These are phyloP conservation scores for Clavelina lepadiformis DNA, from an alignment of 23 tunicate genomes.

Conservation along the genomic window DNA sequence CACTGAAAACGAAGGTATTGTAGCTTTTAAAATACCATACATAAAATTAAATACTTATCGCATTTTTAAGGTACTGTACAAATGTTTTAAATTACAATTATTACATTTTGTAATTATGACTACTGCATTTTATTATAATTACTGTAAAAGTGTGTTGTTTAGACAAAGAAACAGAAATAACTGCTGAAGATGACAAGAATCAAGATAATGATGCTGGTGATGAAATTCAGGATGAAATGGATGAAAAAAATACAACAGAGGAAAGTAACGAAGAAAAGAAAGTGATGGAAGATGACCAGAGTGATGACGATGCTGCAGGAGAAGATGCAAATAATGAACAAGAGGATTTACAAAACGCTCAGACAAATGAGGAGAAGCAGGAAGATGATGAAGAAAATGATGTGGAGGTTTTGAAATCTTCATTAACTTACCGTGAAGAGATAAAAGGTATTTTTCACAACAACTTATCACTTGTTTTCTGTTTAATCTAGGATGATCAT, in stretches of 20 bases:
- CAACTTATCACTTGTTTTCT: neutral
- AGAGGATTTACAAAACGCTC: slow-evolving; percentile 9
- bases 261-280: neutral
- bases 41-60: too few species aligned
- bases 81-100: too few species aligned
- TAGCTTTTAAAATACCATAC: too few species aligned
- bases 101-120: too few species aligned
- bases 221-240: neutral
- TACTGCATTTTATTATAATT: too few species aligned
- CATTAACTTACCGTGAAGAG: neutral
- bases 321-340: slow-evolving; percentile 19
- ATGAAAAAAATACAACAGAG: slow-evolving; percentile 7
- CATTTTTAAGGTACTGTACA: too few species aligned
- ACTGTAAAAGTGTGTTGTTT: too few species aligned
- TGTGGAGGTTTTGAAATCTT: neutral
- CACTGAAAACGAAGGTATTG: too few species aligned
- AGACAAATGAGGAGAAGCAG: slow-evolving; percentile 13
- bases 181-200: neutral
- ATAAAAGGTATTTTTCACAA: neutral
- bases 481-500: neutral
- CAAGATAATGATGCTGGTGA: neutral
- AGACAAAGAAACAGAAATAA: neutral
- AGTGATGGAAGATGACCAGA: slow-evolving; percentile 14
- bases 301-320: slow-evolving; percentile 21
- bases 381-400: slow-evolving; percentile 22